Evolutionary conservation across 1,140 invertebrate genomes (phyloP).

Genomic region (Zaprionus ghesquierei): DNA sequence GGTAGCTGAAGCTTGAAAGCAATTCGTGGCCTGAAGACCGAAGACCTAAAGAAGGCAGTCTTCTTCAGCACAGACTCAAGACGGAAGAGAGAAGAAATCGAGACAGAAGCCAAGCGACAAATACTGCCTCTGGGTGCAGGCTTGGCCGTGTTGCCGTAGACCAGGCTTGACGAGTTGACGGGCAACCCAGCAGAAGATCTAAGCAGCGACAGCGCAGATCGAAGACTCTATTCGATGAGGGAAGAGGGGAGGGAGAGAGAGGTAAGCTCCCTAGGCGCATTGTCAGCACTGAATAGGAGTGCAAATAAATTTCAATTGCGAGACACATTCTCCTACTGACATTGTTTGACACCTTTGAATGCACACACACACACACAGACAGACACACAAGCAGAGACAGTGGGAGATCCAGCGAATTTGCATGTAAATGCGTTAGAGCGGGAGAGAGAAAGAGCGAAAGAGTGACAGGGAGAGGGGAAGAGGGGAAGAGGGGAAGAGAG

Average conservation of each 20-base stretch:
- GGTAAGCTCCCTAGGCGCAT: conserved; percentile 58
- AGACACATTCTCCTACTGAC: conserved; percentile 80
- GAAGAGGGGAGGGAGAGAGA: background rate
- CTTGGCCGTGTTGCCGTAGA: conserved; percentile 62
- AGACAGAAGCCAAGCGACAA: conserved; percentile 52
- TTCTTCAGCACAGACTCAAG: background rate
- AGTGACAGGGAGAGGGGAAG: conserved; percentile 2
- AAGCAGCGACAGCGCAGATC: conserved; percentile 9
- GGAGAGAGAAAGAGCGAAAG: conserved; percentile 1
- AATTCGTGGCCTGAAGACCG: conserved; percentile 9
- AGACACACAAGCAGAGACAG: conserved; percentile 25
- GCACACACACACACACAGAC: conserved; percentile 42
- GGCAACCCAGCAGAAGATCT: conserved; percentile 53
- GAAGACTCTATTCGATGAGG: conserved; percentile 6
- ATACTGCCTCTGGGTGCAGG: conserved; percentile 55
- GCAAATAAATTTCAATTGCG: conserved; percentile 81
- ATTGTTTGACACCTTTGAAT: conserved; percentile 78
- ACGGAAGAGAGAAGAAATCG: conserved; percentile 15
- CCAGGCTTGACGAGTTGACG: conserved; percentile 77
- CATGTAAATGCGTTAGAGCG: conserved; percentile 54
- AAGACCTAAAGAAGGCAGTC: background rate
- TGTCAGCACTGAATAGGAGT: conserved; percentile 79
- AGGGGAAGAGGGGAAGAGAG: background rate
- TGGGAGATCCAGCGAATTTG: conserved; percentile 50
- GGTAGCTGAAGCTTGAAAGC: conserved; percentile 44